These are phyloP conservation scores for Pseudocheirus occidentalis DNA, from an alignment of 2,797 vertebrate species.

Conservation along the genomic window DNA sequence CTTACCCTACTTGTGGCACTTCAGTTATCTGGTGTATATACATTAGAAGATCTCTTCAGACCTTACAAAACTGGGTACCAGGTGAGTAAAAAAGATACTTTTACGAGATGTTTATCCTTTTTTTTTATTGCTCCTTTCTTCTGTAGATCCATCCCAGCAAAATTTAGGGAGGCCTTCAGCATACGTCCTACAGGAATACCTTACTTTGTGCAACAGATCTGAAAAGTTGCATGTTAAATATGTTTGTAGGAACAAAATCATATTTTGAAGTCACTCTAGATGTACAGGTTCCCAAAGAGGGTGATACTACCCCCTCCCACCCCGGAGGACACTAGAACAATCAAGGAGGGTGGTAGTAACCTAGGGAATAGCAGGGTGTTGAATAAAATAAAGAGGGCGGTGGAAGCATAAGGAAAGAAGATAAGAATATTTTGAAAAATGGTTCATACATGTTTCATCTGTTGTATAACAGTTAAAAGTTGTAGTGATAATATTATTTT, in stretches of 20 bases:
- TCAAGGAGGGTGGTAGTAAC: no score
- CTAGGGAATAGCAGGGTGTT: no score
- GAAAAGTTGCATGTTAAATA: background rate
- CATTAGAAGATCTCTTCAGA: background rate
- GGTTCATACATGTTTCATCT: no score
- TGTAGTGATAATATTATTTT: no score
- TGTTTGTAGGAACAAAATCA: background rate
- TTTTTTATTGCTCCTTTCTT: background rate
- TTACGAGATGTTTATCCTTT: background rate
- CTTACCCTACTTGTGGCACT: background rate
- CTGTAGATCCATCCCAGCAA: background rate
- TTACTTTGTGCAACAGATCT: background rate
- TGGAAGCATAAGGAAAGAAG: no score
- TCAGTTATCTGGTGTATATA: background rate
- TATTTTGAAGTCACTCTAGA: background rate
- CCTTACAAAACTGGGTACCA: background rate
- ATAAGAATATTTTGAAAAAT: no score
- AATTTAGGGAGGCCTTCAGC: background rate
- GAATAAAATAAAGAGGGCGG: no score
- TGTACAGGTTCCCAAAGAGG: no score
- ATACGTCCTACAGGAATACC: background rate
- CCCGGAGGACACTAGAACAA: no score
- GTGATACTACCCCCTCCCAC: no score
- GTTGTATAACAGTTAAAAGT: no score
- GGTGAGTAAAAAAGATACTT: background rate